Evolutionary conservation across 2,797 vertebrate species (phyloP).

Genomic region (Thalassophryne amazonica): DNA sequence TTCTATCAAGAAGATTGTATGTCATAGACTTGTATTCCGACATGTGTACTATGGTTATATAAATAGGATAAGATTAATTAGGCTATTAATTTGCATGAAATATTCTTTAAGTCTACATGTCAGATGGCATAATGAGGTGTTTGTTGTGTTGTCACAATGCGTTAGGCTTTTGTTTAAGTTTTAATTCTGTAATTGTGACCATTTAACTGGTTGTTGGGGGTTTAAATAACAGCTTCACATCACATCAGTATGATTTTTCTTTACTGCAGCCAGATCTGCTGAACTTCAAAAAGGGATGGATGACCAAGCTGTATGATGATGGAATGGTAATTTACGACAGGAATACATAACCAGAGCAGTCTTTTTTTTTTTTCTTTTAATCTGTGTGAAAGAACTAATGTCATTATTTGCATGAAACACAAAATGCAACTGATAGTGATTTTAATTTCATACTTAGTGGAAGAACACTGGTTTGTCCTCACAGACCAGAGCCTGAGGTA

Average conservation of each 20-base stretch:
- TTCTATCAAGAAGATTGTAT: no score
- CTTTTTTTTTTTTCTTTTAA: not conserved
- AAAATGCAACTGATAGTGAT: not conserved
- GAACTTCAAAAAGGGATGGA: slow-evolving; percentile 99
- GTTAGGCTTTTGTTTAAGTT: not conserved
- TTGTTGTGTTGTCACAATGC: no score
- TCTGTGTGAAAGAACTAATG: not conserved
- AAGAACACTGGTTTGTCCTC: slow-evolving; percentile 99
- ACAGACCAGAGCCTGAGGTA: slow-evolving; percentile 94
- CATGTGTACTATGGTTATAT: no score
- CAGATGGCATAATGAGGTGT: no score
- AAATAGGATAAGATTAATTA: no score
- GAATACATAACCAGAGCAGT: not conserved
- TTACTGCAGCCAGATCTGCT: slow-evolving; percentile 88
- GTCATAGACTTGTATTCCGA: no score
- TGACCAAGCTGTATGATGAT: slow-evolving; percentile 96
- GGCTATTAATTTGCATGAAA: no score
- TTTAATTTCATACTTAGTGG: slow-evolving; percentile 80
- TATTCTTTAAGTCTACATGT: no score
- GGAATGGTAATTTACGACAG: slow-evolving; percentile 82
- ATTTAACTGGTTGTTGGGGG: not conserved
- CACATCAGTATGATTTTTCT: slow-evolving; percentile 11
- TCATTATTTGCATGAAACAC: not conserved
- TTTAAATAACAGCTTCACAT: not conserved
- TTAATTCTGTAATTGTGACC: not conserved